A percentile compares a stretch with the other conserved stretches of the same genome.
Evolutionary conservation across 2,888 invertebrate genomes (phyloP).

Genomic region (Parnassius glacialis): DNA sequence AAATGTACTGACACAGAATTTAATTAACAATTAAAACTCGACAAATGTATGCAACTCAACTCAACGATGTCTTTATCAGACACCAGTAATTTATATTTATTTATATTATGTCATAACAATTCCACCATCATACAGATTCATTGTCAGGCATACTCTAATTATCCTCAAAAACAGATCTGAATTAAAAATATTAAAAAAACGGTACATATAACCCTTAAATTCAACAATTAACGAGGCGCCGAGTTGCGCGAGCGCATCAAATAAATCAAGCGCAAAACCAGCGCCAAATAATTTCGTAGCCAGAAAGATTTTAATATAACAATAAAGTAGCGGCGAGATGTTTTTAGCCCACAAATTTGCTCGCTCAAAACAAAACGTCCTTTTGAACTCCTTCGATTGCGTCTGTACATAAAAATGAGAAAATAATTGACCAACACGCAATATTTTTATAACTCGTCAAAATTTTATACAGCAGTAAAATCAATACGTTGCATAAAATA

Average conservation of each 20-base stretch:
- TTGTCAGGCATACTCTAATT: slow-evolving; percentile 8
- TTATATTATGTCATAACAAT: neutral
- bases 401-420: slow-evolving; percentile 39
- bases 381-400: slow-evolving; percentile 47
- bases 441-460: slow-evolving; percentile 21
- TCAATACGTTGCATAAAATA: neutral
- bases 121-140: slow-evolving; percentile 3
- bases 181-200: slow-evolving; percentile 23
- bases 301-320: slow-evolving; percentile 60
- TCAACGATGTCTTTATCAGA: neutral
- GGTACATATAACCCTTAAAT: slow-evolving; percentile 38
- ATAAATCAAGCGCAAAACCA: slow-evolving; percentile 56
- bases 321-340: slow-evolving; percentile 56
- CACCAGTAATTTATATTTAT: neutral
- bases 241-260: slow-evolving; percentile 31
- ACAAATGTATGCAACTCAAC: neutral
- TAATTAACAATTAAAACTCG: neutral
- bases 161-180: slow-evolving; percentile 14
- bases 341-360: slow-evolving; percentile 59
- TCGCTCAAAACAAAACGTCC: slow-evolving; percentile 52
- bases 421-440: slow-evolving; percentile 32
- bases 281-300: slow-evolving; percentile 55
- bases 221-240: slow-evolving; percentile 45
- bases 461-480: slow-evolving; percentile 24
- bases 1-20: neutral